Evolutionary conservation across 64 coral and sea anemone species (phyloP), one percentile per base, ranked within the genome.

Genomic region (Montipora cactus): DNA sequence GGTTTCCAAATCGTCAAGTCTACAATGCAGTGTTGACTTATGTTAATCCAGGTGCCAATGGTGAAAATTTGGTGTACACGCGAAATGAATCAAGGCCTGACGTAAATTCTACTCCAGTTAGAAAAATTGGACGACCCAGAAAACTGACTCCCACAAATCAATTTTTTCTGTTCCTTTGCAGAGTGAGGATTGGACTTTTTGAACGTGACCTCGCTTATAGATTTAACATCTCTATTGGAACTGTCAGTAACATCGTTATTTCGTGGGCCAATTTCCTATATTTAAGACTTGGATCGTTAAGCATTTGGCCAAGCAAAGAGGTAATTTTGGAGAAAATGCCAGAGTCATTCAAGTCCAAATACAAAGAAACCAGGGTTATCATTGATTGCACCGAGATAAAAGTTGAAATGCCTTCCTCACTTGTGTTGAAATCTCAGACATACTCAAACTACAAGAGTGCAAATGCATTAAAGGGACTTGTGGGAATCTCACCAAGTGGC

Each of bases 161-260:
- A 37, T 90, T 90, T 25, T 80, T 79, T 25, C 53, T 90, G 58
- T 90, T 79, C 78, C 88, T 90, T 5, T 90, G 88, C 51, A 78
- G 88, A 45, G 47, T 79, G 4, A 90, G 76, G 61, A 7, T 90
- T 64, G 88, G 88, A 47, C 64, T 90, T 5, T 76, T 90, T 90
- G 23, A 90, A 67, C 44, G 16, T 90, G 88, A 90, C 59, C 59
- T 79, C 7, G 88, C 88, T 37, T 57, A 67, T 19, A 76, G 75
- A 44, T 90, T 80, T 79, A 78, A 79, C 25, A 90, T 90, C 15
- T 90, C 76, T 62, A 7, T 79, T 66, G 59, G 75, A 23, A 78
- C 88, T 79, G 88, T 90, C 16, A 90, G 88, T 28, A 90, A 79
- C 59, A 90, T 90, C 49, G 19, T 90, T 76, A 44, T 79, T 14